These are phyloP conservation scores for Phyllopteryx taeniolatus DNA, from an alignment of 2,113 vertebrate species.

Conservation along the genomic window DNA sequence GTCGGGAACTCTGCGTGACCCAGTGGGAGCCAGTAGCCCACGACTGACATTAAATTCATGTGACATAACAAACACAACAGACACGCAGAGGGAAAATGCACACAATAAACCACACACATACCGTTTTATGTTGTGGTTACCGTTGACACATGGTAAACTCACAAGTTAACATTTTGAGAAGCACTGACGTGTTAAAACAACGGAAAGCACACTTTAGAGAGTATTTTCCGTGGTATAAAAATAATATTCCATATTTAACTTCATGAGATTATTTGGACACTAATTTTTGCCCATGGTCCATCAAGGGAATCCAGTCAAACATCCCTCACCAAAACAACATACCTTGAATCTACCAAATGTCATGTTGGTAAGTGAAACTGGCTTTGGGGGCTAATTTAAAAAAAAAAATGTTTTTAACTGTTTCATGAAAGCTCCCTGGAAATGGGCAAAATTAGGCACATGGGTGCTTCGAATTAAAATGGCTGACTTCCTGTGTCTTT, in stretches of 20 bases:
- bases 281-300: not conserved
- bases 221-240: not conserved
- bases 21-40: conserved; percentile 45
- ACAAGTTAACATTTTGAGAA: not conserved
- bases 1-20: conserved; percentile 55
- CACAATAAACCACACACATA: conserved; percentile 2
- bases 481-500: too few relatives aligned
- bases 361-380: too few relatives aligned
- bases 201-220: not conserved
- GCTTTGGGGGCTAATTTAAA: too few relatives aligned
- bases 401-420: too few relatives aligned
- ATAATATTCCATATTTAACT: not conserved
- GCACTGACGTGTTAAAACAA: not conserved
- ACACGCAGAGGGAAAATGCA: not conserved
- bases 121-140: not conserved
- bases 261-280: not conserved
- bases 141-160: not conserved
- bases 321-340: too few relatives aligned
- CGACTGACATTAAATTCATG: not conserved
- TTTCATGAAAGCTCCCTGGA: too few relatives aligned
- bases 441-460: too few relatives aligned
- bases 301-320: not conserved
- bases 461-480: too few relatives aligned
- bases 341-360: too few relatives aligned
- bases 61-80: conserved; percentile 8